Evolutionary conservation across 1,140 invertebrate genomes (phyloP), one percentile per base, ranked within the genome.

Genomic region (Magallana angulata): DNA sequence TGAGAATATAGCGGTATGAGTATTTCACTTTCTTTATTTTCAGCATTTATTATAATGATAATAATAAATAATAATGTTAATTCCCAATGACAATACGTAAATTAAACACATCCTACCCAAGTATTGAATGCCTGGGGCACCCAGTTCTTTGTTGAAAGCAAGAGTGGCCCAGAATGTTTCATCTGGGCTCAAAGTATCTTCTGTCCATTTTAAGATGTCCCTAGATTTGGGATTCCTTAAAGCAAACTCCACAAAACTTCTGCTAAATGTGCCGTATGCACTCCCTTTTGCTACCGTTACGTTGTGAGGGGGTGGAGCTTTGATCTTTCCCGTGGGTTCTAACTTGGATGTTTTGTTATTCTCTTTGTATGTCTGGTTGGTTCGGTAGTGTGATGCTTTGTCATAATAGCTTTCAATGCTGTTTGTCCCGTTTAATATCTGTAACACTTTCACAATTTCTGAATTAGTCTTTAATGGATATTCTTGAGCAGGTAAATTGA

Each of bases 101-200:
- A 48, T 4, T 48, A 48, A 48, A 48, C 2, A 48, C 36, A 48
- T 4, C 87, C 84, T 90, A 93, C 93, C 91, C 87, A 24, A 83
- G 57, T 91, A 94, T 9, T 90, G 87, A 2, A 71, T 9, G 11
- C 92, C 93, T 48, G 93, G 92, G 8, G 91, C 85, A n/a, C 86
- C 14, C 5, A 92, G 59, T 18, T 90, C 76, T 1, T 85, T 85
- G 80, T 94, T 93, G 82, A 92, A 91, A 59, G 93, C 86, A 16
- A 94, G 71, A 0, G 91, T 94, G 9, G 92, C 87, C 93, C 93
- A 94, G 88, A 90, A 94, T 62, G 91, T 91, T 86, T 94, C 94
- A 62, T 94, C 94, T 16, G 94, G 94, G 88, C 91, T 92, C n/a
- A 85, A 90, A 1, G 93, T 90, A 12, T 90, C 88, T 59, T 90